Evolutionary conservation across 2,113 vertebrate genomes (phyloP).

Genomic region (Salminus brasiliensis): DNA sequence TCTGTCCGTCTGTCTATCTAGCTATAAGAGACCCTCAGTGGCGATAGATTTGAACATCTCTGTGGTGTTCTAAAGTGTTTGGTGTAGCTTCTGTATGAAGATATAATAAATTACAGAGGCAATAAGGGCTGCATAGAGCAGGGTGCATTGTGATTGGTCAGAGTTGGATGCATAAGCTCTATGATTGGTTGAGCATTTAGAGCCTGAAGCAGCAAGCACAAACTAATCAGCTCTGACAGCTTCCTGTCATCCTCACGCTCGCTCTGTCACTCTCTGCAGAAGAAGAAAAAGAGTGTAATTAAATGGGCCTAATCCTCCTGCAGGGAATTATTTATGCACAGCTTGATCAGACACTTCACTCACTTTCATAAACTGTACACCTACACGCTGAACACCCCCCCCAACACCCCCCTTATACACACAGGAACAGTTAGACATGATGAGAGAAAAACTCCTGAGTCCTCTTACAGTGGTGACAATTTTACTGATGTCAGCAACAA

Average conservation of each 20-base stretch:
- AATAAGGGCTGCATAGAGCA: neutral
- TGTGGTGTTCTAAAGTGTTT: too few relatives aligned
- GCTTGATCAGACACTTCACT: constrained; percentile 10
- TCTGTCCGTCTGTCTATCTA: too few relatives aligned
- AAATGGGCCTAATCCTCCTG: constrained; percentile 21
- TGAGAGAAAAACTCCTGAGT: neutral
- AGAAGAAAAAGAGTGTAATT: neutral
- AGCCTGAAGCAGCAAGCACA: neutral
- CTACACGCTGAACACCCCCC: constrained; percentile 6
- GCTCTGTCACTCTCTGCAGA: neutral
- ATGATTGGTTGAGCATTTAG: neutral
- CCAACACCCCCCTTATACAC: neutral
- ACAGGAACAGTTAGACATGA: constrained; percentile 25
- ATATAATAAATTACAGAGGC: neutral
- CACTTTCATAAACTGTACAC: constrained; percentile 21
- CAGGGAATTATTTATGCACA: constrained; percentile 34
- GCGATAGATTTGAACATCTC: too few relatives aligned
- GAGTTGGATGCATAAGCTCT: neutral
- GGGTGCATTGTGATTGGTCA: neutral
- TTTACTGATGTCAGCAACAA: constrained; percentile 15
- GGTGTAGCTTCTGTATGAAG: neutral
- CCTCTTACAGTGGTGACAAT: neutral
- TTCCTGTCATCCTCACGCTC: constrained; percentile 9
- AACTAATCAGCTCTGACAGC: constrained; percentile 6
- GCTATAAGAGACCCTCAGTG: too few relatives aligned